Conservation (phyloP, 2,797 vertebrate genomes). For the Pangasius larnaudii region DNA sequence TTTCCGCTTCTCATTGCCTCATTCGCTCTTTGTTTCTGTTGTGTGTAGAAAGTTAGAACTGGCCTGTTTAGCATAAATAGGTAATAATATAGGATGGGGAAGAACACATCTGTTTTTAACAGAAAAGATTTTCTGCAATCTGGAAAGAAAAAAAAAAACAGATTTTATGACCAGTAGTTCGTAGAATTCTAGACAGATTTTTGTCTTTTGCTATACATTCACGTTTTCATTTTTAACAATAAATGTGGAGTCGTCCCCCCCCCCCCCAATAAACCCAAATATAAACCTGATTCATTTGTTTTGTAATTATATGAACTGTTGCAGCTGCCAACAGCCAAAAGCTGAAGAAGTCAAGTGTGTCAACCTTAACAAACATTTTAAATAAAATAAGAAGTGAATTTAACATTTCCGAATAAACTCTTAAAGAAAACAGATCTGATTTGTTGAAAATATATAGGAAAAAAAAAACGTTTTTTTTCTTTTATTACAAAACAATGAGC, state of each 20-base stretch:
- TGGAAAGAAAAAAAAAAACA: neutral
- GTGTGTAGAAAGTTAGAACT: neutral
- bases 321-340: neutral
- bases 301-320: neutral
- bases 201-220: neutral
- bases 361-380: neutral
- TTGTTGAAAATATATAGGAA: neutral
- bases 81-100: neutral
- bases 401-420: neutral
- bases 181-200: neutral
- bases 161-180: neutral
- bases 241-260: neutral
- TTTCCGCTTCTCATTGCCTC: slow-evolving; percentile 15
- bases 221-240: neutral
- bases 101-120: neutral
- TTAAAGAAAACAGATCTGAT: neutral
- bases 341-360: neutral
- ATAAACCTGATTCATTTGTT: neutral
- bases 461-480: neutral
- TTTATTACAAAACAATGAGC: neutral
- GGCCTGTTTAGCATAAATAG: neutral
- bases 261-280: no score
- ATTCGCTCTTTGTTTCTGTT: slow-evolving; percentile 14
- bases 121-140: neutral
- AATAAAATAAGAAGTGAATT: neutral